Evolutionary conservation across 2,797 vertebrate genomes (phyloP).

Genomic region (Danionella dracula): DNA sequence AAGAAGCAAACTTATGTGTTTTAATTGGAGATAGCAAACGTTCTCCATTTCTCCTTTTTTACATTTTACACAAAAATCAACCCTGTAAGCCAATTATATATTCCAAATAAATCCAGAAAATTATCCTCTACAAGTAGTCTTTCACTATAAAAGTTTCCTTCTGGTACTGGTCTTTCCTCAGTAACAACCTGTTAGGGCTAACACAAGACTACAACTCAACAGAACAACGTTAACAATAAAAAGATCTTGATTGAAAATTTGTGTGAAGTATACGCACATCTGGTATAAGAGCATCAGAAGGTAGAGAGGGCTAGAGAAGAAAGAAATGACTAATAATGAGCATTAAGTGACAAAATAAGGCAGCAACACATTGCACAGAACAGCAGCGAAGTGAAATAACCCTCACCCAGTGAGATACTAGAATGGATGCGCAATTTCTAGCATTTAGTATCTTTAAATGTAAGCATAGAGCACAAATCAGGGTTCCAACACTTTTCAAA

Average conservation of each 20-base stretch:
- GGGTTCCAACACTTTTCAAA: too few relatives aligned
- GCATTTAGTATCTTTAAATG: too few relatives aligned
- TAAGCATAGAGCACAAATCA: too few relatives aligned
- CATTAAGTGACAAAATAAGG: slow-evolving; percentile 31
- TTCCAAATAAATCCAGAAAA: too few relatives aligned
- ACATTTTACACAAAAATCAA: too few relatives aligned
- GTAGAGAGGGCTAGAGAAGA: slow-evolving; percentile 26
- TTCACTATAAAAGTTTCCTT: background rate
- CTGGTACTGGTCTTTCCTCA: slow-evolving; percentile 6
- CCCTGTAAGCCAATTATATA: too few relatives aligned
- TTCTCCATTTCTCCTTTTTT: too few relatives aligned
- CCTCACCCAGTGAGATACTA: too few relatives aligned
- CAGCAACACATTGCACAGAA: slow-evolving; percentile 16
- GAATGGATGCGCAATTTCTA: too few relatives aligned
- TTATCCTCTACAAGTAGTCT: too few relatives aligned
- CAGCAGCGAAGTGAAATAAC: slow-evolving; percentile 29
- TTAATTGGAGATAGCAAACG: too few relatives aligned
- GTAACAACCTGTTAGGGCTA: background rate
- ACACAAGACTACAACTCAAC: background rate
- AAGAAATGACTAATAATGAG: slow-evolving; percentile 28
- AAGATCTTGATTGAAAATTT: background rate
- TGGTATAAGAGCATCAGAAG: slow-evolving; percentile 17
- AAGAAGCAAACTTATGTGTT: background rate
- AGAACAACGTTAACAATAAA: background rate
- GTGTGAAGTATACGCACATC: slow-evolving; percentile 28